Base-by-base conservation (phyloP, 2,797 vertebrate species). In the Gobionotothen gibberifrons region DNA sequence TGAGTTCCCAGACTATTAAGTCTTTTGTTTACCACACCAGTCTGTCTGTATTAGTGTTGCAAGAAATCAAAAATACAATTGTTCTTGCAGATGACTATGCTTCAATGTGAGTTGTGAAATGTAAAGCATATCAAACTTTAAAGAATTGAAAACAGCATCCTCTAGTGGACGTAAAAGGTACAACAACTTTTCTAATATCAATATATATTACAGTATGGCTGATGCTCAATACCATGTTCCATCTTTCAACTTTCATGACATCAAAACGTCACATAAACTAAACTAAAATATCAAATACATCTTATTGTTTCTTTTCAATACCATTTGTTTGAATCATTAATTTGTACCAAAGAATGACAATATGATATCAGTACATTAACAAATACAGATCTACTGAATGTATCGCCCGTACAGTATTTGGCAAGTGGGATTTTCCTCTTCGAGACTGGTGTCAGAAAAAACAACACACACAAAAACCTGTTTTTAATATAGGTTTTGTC, bases 121-220 rank as follows among this genome's bases (percentile, higher is more conserved):
- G 10, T 14, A 12, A 36, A 36, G 32, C 13, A 14, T 11, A 43
- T 43, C 10, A 3, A 43, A 36, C 32, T 9, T 2, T 36, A 36
- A 51, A 32, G 4, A 67, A 40, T 14, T 47, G 46, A 62, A 66
- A 79, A 79, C 72, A 77, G 73, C 69, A 43, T 8, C 71, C 39
- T 76, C 85, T 79, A 78, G 73, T 77, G 85, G 78, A 60, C 4
- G 1, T 3, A 64, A 48, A 39, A 26, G 51, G 14, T 81, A 82
- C 26, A 29, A 69, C 77, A 72, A 55, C 1, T 4, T 61, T 48
- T 55, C 2, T 1, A 53, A 2, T 57, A 26, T 26, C 2, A 17
- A 6, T 9, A 36, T 9, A 36, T n/a, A 9, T 19, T 32, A 32
- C 11, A 46, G 22, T 12, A 16, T 2, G 7, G 13, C 55, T 57